Base-by-base conservation (phyloP, 2,888 invertebrate genomes). In the Orthonevra nobilis region DNA sequence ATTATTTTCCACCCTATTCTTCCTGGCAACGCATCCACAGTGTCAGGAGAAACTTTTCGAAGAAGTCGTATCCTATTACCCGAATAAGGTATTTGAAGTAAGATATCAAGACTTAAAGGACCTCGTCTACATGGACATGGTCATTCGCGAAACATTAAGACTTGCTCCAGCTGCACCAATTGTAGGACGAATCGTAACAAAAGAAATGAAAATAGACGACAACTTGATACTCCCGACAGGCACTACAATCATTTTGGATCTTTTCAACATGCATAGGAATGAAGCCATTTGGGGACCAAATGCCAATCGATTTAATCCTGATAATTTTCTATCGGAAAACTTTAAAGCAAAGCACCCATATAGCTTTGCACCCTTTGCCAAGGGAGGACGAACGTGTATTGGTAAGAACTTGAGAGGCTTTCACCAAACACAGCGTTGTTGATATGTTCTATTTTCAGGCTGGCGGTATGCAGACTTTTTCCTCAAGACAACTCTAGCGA, bases 311-410 rank as follows among this genome's bases (percentile, higher is more conserved):
- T 84, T 84, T 17, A 54, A 84, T 66, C 84, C 84, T 0, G 82
- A 84, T 17, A 79, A 83, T 28, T 84, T 83, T 64, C 40, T 84
- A 7, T 83, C 83, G 0, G 81, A 81, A 26, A 83, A 83, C 30
- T 26, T 83, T 1, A 32, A 30, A 2, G 42, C 30, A 1, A 83
- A 70, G 46, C 84, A 85, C 72, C 73, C 84, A 0, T 83, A 83
- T 50, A 81, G 83, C 0, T 85, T 69, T 58, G 81, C 85, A 32
- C 85, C 86, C 7, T 86, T 86, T 64, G 82, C 84, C 1, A 84
- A 83, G 14, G 85, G 86, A 9, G 20, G 66, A 0, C 73, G 86
- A 0, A 84, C 82, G 69, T 85, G 85, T 19, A 82, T 85, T 38
- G 84, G 84, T 84, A 69, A 69, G 56, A n/a, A n/a, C n/a, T n/a